Conservation (phyloP, 2,888 invertebrate species). For the Gymnoscelis rufifasciata region DNA sequence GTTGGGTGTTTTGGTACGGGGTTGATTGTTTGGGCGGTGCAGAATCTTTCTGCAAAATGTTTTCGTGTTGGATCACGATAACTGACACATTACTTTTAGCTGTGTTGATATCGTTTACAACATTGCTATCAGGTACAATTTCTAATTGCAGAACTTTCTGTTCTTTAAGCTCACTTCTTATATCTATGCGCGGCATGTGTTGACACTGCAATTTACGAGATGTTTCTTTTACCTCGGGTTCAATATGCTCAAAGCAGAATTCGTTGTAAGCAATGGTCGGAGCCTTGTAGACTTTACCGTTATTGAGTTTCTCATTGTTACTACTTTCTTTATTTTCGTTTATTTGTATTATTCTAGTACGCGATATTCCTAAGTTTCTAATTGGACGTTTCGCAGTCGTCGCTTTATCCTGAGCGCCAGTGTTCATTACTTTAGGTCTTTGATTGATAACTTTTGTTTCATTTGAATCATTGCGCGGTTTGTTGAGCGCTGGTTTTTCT, state of each 20-base stretch:
- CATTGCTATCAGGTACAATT: conserved; percentile 57
- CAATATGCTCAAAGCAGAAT: conserved; percentile 49
- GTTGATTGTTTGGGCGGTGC: conserved; percentile 12
- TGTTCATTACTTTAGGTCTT: conserved; percentile 37
- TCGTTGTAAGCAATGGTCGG: conserved; percentile 58
- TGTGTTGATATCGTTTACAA: conserved; percentile 26
- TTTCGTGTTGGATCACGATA: conserved; percentile 46
- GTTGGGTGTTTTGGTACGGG: conserved; percentile 13
- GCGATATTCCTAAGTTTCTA: conserved; percentile 51
- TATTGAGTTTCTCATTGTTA: conserved; percentile 40
- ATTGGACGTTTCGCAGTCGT: conserved; percentile 36
- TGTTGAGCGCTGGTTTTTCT: conserved; percentile 36
- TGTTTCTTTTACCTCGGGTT: conserved; percentile 36
- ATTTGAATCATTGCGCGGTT: conserved; percentile 26
- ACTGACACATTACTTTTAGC: conserved; percentile 53
- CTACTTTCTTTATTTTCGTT: conserved; percentile 39
- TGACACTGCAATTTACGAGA: conserved; percentile 56
- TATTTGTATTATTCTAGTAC: conserved; percentile 55
- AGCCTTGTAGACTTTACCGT: conserved; percentile 38
- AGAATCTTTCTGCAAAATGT: conserved; percentile 14
- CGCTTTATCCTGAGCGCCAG: conserved; percentile 38
- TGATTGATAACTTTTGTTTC: conserved; percentile 21
- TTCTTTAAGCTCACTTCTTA: conserved; percentile 67
- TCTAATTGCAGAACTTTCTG: conserved; percentile 73
- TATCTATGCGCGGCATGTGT: conserved; percentile 73